Evolutionary conservation across 2,113 vertebrate species (phyloP).

Genomic region (Pimephales promelas): DNA sequence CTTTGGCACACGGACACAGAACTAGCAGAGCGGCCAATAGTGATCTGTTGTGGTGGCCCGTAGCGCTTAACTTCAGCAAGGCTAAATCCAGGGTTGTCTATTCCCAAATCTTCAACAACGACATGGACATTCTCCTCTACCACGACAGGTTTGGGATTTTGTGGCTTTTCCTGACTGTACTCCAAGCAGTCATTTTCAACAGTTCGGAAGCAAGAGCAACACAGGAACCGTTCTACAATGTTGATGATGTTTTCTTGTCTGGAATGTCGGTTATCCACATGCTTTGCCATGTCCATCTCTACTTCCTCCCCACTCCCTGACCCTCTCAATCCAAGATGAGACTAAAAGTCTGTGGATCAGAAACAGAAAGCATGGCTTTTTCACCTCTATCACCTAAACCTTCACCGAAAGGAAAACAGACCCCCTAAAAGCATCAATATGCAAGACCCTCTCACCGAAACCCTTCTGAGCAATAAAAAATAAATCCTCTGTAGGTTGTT

Average conservation of each 20-base stretch:
- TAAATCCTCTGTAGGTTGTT: slow-evolving; percentile 61
- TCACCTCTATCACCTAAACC: slow-evolving; percentile 22
- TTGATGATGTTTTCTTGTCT: background rate
- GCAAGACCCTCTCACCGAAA: slow-evolving; percentile 43
- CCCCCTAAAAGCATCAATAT: slow-evolving; percentile 33
- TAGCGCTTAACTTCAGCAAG: slow-evolving; percentile 34
- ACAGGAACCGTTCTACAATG: slow-evolving; percentile 57
- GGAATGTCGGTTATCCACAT: background rate
- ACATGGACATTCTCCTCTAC: slow-evolving; percentile 62
- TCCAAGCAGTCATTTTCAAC: slow-evolving; percentile 53
- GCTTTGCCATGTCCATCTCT: slow-evolving; percentile 49
- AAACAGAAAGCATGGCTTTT: background rate
- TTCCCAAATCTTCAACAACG: slow-evolving; percentile 69
- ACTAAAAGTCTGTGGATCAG: background rate
- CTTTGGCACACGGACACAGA: slow-evolving; percentile 61
- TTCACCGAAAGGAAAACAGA: slow-evolving; percentile 39
- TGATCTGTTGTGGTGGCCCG: slow-evolving; percentile 24
- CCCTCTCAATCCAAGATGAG: background rate
- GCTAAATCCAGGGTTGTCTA: slow-evolving; percentile 70
- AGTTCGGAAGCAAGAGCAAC: slow-evolving; percentile 64
- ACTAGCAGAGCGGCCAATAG: slow-evolving; percentile 57
- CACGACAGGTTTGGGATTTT: slow-evolving; percentile 50
- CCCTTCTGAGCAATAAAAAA: slow-evolving; percentile 49
- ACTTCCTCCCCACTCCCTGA: background rate
- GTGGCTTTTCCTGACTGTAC: slow-evolving; percentile 51